Conservation (phyloP, 2,113 vertebrate genomes). For the Benitochromis conjunctus region DNA sequence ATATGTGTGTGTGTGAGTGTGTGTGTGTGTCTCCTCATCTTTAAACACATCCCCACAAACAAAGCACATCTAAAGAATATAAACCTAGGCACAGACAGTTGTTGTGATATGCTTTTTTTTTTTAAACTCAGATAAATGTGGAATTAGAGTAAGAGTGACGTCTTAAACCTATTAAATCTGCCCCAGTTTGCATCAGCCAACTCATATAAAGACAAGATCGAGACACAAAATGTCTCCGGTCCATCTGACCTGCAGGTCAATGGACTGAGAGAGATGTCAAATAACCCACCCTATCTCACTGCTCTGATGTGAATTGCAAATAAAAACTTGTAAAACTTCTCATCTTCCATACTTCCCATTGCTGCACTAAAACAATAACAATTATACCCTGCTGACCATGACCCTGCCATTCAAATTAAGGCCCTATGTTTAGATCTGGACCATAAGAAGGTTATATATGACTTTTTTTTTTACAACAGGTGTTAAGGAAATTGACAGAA, state of each 20-base stretch:
- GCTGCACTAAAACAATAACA: neutral
- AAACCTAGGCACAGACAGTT: neutral
- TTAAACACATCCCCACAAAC: neutral
- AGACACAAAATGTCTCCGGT: neutral
- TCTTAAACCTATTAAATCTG: neutral
- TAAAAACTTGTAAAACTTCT: neutral
- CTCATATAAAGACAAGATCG: neutral
- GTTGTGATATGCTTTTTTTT: neutral
- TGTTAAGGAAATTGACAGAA: neutral
- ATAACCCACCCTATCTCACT: neutral
- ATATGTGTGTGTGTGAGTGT: too few species aligned
- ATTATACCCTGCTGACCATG: neutral
- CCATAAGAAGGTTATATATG: neutral
- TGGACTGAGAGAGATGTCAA: neutral
- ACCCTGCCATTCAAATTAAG: neutral
- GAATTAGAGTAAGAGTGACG: neutral
- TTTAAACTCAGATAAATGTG: neutral
- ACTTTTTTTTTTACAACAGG: neutral
- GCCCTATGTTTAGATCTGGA: neutral
- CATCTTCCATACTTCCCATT: neutral
- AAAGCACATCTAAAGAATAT: neutral
- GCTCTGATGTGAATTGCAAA: neutral
- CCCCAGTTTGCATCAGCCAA: neutral
- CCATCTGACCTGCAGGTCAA: neutral
- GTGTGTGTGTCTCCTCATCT: too few species aligned